Percentiles rank a stretch among this genome's conserved stretches.
Evolutionary conservation across 2,888 invertebrate species (phyloP).

Genomic region (Sympetrum striolatum): DNA sequence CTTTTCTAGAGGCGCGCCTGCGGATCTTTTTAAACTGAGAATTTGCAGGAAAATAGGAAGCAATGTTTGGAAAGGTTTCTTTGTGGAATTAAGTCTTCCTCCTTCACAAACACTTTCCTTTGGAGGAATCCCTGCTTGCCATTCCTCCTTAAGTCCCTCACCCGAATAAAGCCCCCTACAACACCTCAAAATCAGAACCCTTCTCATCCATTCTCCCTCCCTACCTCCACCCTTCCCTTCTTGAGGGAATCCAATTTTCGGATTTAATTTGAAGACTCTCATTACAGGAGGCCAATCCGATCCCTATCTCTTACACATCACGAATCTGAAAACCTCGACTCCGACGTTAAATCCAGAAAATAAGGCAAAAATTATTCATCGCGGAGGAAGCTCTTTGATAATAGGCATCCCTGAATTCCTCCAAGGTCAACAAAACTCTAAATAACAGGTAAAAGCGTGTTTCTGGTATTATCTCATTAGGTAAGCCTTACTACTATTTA

Average conservation of each 20-base stretch:
- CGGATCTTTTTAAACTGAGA: not conserved
- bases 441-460: no score
- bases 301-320: conserved; percentile 27
- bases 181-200: not conserved
- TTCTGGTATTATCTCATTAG: no score
- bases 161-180: not conserved
- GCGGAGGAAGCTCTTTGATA: not conserved
- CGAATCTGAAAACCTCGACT: conserved; percentile 17
- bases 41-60: not conserved
- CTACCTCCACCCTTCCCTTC: not conserved
- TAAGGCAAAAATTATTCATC: not conserved
- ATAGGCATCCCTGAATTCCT: no score
- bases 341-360: not conserved
- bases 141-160: not conserved
- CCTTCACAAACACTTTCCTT: not conserved
- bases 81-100: not conserved
- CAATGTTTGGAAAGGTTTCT: not conserved
- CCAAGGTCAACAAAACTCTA: no score
- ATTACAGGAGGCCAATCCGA: conserved; percentile 4
- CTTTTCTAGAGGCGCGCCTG: not conserved
- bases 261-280: conserved; percentile 37
- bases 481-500: no score
- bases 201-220: not conserved
- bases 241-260: conserved; percentile 29
- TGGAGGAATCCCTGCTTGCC: not conserved